Conservation (phyloP, 2,888 invertebrate species). For the Bursaphelenchus okinawaensis region DNA sequence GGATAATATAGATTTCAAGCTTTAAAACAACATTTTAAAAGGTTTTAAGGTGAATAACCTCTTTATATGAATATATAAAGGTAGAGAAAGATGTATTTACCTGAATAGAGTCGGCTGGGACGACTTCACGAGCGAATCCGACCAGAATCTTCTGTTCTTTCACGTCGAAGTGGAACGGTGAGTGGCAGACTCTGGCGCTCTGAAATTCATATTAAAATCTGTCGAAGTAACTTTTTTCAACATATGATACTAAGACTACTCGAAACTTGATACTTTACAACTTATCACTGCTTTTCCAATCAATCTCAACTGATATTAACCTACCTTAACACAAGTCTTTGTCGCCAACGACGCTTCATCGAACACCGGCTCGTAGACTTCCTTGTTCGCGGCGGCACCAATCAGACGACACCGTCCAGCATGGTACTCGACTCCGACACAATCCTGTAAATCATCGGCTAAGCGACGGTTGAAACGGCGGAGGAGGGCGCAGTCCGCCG, state of each 20-base stretch:
- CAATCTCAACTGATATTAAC: background rate
- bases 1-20: too few species aligned
- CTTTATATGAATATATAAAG: background rate
- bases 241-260: background rate
- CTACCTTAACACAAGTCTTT: constrained; percentile 52
- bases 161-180: constrained; percentile 57
- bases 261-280: background rate
- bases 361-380: constrained; percentile 20
- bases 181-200: constrained; percentile 53
- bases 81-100: constrained; percentile 13
- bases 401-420: constrained; percentile 40
- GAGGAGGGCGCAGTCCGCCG: constrained; percentile 6
- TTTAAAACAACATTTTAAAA: too few species aligned
- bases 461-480: background rate
- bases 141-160: constrained; percentile 56
- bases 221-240: too few species aligned
- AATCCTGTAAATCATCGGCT: constrained; percentile 38
- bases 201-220: constrained; percentile 12
- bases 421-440: constrained; percentile 48
- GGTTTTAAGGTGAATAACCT: too few species aligned
- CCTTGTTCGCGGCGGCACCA: constrained; percentile 21
- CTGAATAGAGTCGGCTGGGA: constrained; percentile 48
- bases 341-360: constrained; percentile 27
- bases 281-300: background rate
- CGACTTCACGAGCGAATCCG: constrained; percentile 57